Evolutionary conservation across 2,797 vertebrate genomes (phyloP).

Genomic region (Numenius phaeopus): DNA sequence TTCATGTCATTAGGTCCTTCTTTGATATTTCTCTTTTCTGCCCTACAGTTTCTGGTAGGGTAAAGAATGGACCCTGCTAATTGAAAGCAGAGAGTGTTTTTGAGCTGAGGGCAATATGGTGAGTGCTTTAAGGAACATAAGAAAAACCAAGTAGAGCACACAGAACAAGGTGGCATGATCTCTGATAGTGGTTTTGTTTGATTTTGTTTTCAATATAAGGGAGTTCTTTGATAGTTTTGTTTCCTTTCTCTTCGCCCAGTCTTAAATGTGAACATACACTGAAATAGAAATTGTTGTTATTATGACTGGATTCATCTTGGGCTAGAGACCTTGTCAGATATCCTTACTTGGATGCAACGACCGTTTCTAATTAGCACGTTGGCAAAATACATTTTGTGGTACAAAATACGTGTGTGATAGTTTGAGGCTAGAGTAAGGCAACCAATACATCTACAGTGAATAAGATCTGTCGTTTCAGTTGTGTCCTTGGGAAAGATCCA

Average conservation of each 20-base stretch:
- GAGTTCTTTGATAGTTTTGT: neutral
- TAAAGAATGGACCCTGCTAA: neutral
- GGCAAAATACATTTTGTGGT: neutral
- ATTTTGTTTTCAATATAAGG: neutral
- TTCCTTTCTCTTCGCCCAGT: neutral
- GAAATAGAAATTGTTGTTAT: neutral
- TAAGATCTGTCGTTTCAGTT: neutral
- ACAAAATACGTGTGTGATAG: neutral
- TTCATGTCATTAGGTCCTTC: neutral
- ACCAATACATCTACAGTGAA: neutral
- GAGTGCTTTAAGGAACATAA: neutral
- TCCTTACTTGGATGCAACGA: neutral
- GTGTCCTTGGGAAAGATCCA: neutral
- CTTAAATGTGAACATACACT: neutral
- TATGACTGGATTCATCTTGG: neutral
- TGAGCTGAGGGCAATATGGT: neutral
- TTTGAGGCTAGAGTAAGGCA: neutral
- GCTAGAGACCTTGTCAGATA: neutral
- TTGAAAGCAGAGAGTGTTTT: neutral
- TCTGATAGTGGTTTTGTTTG: neutral
- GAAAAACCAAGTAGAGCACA: neutral
- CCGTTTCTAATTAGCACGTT: rapidly evolving
- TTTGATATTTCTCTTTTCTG: neutral
- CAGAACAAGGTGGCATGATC: neutral
- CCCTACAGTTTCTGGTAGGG: neutral